phyloP scores from a whole-genome alignment of 2,797 vertebrate genomes.

The Lutra lutra region DNA sequence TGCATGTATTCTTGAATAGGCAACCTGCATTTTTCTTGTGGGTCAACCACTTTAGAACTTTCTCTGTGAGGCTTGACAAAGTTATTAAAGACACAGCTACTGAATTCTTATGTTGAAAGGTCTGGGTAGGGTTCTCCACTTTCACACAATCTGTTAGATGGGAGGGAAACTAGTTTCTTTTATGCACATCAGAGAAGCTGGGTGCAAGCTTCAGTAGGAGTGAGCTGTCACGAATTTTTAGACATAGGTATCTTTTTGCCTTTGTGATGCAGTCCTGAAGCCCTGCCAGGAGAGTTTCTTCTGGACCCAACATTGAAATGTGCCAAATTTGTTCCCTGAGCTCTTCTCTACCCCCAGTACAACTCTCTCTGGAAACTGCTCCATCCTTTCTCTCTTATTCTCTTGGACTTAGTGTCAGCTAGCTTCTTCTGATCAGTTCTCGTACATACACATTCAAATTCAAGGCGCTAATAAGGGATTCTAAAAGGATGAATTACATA shows the following conservation, averaged over 20 bases:
- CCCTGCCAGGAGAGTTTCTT: background rate
- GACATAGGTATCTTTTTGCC: background rate
- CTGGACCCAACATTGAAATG: background rate
- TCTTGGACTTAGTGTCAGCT: background rate
- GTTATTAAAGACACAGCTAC: background rate
- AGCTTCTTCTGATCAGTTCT: background rate
- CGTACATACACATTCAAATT: background rate
- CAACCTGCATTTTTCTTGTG: background rate
- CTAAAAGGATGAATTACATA: background rate
- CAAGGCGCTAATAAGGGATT: background rate
- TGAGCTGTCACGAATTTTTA: background rate
- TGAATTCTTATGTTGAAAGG: background rate
- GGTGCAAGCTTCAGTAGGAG: background rate
- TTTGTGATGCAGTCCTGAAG: background rate
- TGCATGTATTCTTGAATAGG: background rate
- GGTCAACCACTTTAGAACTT: background rate
- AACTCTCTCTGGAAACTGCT: background rate
- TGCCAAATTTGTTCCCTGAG: background rate
- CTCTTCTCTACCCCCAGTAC: background rate
- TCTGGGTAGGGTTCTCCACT: background rate
- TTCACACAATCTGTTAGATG: background rate
- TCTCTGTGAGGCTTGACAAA: slow-evolving; percentile 13
- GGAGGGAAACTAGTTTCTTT: background rate
- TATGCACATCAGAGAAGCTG: background rate
- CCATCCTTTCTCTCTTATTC: background rate